phyloP scores from a whole-genome alignment of 2,888 invertebrate genomes.

The Hirtodrosophila cameraria region DNA sequence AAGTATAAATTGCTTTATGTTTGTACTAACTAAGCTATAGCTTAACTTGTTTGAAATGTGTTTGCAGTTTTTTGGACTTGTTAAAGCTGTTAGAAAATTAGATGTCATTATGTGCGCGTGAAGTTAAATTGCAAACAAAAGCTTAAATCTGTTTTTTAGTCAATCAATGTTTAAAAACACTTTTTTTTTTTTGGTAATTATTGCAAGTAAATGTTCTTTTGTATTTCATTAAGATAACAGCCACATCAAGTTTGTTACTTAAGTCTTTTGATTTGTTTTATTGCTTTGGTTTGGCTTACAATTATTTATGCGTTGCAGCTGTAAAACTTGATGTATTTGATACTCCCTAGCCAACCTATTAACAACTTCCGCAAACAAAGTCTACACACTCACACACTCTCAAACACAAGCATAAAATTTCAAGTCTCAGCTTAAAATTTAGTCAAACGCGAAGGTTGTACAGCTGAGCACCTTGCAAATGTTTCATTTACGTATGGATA shows the following conservation, averaged over 20 bases:
- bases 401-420: conserved; percentile 7
- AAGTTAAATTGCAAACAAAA: not conserved
- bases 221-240: conserved; percentile 1
- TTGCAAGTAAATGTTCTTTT: no score
- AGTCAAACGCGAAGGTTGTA: conserved; percentile 75
- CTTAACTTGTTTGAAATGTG: conserved; percentile 19
- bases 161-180: no score
- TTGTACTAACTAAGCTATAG: conserved; percentile 5
- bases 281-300: conserved; percentile 22
- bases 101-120: not conserved
- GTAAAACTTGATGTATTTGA: conserved; percentile 32
- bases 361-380: conserved; percentile 71
- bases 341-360: conserved; percentile 42
- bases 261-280: conserved; percentile 55
- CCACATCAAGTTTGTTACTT: conserved; percentile 47
- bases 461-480: conserved; percentile 52
- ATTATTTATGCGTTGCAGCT: conserved; percentile 30
- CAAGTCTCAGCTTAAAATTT: conserved; percentile 61
- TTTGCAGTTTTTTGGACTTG: conserved; percentile 11
- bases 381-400: conserved; percentile 25
- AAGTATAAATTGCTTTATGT: conserved; percentile 30
- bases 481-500: conserved; percentile 51
- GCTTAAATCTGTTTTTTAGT: not conserved
- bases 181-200: not conserved
- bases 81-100: conserved; percentile 9